A percentile compares a stretch with the other conserved stretches of the same genome.
Conservation (phyloP, 2,888 invertebrate genomes). For the Drosophila prolongata region DNA sequence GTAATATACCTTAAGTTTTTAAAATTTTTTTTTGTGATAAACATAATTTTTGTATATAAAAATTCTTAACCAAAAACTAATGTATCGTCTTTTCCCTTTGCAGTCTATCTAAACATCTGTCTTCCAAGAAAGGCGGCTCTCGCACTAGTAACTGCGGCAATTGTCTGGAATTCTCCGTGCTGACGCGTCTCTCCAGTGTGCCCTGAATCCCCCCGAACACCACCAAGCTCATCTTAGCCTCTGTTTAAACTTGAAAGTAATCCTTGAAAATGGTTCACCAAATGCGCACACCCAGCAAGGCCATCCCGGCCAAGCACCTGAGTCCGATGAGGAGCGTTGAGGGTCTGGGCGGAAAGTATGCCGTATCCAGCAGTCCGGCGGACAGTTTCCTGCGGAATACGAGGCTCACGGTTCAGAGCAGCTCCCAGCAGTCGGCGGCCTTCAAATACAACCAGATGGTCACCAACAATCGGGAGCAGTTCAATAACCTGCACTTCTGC, state of each 20-base stretch:
- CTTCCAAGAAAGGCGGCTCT: constrained; percentile 94
- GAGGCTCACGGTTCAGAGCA: constrained; percentile 47
- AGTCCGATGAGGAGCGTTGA: constrained; percentile 74
- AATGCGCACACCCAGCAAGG: constrained; percentile 72
- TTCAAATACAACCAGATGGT: constrained; percentile 82
- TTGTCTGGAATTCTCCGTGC: constrained; percentile 92
- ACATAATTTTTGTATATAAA: background rate
- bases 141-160: constrained; percentile 94
- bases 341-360: constrained; percentile 50
- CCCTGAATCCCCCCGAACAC: constrained; percentile 86
- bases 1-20: too few species aligned
- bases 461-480: constrained; percentile 81
- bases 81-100: background rate
- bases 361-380: constrained; percentile 66
- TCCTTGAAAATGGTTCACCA: constrained; percentile 81
- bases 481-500: constrained; percentile 83
- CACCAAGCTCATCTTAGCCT: constrained; percentile 12
- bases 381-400: constrained; percentile 59
- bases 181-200: constrained; percentile 93
- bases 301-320: constrained; percentile 76
- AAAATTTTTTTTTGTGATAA: background rate
- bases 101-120: constrained; percentile 93
- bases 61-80: background rate
- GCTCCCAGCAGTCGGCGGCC: constrained; percentile 29
- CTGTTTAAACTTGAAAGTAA: constrained; percentile 19